phyloP scores from a whole-genome alignment of 2,888 invertebrate genomes.

The Glaucopsyche alexis region DNA sequence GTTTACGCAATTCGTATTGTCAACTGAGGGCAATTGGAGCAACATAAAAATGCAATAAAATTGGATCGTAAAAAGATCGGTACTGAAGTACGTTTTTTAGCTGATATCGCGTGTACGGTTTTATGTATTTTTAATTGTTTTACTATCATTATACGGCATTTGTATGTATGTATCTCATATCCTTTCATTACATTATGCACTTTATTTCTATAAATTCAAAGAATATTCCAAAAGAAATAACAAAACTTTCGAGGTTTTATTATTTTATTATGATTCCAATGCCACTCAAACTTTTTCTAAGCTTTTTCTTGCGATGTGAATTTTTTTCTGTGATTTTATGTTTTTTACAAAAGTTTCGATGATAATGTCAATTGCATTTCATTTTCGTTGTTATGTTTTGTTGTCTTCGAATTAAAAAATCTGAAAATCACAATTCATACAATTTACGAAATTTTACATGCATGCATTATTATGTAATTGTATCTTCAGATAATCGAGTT shows the following conservation, averaged over 20 bases:
- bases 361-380: background rate
- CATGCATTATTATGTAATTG: no score
- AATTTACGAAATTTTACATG: no score
- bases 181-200: slow-evolving; percentile 11
- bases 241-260: slow-evolving; percentile 62
- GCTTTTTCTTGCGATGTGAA: background rate
- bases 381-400: background rate
- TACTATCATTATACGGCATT: slow-evolving; percentile 20
- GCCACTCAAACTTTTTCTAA: slow-evolving; percentile 22
- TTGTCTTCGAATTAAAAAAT: no score
- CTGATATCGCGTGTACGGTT: slow-evolving; percentile 46
- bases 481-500: no score
- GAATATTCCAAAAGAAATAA: slow-evolving; percentile 51
- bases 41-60: slow-evolving; percentile 73
- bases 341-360: background rate
- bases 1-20: slow-evolving; percentile 70
- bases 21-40: slow-evolving; percentile 70
- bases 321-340: slow-evolving; percentile 8
- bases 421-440: no score
- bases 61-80: slow-evolving; percentile 72
- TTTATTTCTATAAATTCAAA: slow-evolving; percentile 23
- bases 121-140: slow-evolving; percentile 37
- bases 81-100: slow-evolving; percentile 58
- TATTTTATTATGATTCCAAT: slow-evolving; percentile 51
- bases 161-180: slow-evolving; percentile 7